Percentiles rank a stretch among this genome's conserved stretches.
These are phyloP conservation scores for Semibalanus balanoides DNA, from an alignment of 1,140 invertebrate genomes.

Conservation along the genomic window DNA sequence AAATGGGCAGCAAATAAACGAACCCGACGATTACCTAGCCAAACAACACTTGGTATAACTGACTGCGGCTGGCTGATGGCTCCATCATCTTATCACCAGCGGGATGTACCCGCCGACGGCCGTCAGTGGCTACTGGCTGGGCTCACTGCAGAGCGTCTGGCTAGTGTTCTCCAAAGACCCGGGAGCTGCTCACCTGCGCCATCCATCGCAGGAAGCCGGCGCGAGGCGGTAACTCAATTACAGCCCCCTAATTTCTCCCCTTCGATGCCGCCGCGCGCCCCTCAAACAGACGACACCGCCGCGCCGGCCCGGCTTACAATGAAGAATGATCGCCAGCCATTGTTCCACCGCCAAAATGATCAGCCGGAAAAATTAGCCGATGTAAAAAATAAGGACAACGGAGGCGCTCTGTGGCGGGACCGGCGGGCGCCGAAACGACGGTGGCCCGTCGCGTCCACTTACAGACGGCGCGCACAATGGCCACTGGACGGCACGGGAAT, in stretches of 20 bases:
- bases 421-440: neutral
- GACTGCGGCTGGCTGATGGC: too few relatives aligned
- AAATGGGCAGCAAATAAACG: too few relatives aligned
- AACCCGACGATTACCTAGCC: too few relatives aligned
- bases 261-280: neutral
- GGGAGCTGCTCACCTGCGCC: too few relatives aligned
- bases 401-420: too few relatives aligned
- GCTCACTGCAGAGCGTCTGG: too few relatives aligned
- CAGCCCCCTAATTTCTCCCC: neutral
- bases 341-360: neutral
- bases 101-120: too few relatives aligned
- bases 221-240: neutral
- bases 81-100: too few relatives aligned
- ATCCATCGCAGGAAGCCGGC: neutral
- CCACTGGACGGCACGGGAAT: neutral
- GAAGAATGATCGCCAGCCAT: neutral
- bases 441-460: neutral
- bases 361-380: slow-evolving; percentile 1
- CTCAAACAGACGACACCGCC: neutral
- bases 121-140: too few relatives aligned
- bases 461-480: neutral
- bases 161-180: too few relatives aligned
- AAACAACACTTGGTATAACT: too few relatives aligned
- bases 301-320: neutral
- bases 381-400: neutral